Base-by-base conservation (phyloP, 2,113 vertebrate genomes). In the Gambusia holbrooki region DNA sequence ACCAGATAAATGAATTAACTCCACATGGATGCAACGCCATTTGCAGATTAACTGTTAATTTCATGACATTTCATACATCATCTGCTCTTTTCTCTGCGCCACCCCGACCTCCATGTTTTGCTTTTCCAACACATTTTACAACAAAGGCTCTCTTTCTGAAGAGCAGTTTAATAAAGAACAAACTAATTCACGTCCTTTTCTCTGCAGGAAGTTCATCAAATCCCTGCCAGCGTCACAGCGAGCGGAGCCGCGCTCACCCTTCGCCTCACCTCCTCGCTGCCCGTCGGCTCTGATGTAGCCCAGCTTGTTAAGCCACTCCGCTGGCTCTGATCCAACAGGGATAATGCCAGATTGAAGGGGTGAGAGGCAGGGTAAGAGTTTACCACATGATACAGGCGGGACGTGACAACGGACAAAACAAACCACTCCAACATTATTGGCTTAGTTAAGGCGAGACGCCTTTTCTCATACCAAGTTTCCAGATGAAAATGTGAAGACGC, bases 281-380 rank as follows among this genome's bases (percentile, higher is more conserved):
- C 68, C 48, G 82, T 81, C 81, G 71, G 81, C 80, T 80, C 74
- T 75, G 83, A 79, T 86, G 84, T 70, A 77, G 80, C 69, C 66
- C 80, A 62, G 86, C 79, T 81, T 80, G 88, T 84, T 87, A 91
- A 85, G 66, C 76, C 33, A 71, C 67, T 71, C 71, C 62, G 30
- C 25, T 92, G 90, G 87, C 87, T 87, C 72, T 54, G 40, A 79
- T 81, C 87, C 84, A 87, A 54, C 64, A 62, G 80, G 85, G 86
- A 68, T 90, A 84, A 88, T 32, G 76, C 70, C 85, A 87, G 88
- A 88, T 73, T 85, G 87, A 62, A 84, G 80, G 82, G 82, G 87
- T 87, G 84, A 89, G 84, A 84, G 80, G 29, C 80, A 74, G 84
- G 80, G 58, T 85, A 90, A 89, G 75, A 85, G 84, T 89, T 87